Evolutionary conservation across 1,140 invertebrate genomes (phyloP), one percentile per base, ranked within the genome.

Genomic region (Spodoptera frugiperda): DNA sequence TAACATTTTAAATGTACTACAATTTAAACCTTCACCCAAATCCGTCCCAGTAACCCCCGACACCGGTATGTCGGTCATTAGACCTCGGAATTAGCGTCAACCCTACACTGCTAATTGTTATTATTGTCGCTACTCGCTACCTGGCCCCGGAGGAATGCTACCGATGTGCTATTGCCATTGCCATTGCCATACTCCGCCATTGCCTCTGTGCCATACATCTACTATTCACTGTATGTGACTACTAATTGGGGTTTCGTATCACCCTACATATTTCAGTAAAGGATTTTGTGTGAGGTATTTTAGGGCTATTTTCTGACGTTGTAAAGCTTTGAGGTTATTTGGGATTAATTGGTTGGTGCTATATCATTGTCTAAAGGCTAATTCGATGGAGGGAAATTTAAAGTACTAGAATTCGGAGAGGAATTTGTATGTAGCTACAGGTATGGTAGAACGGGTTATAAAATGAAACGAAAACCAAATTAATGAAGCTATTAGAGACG

Each of bases 31-130:
- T 33, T 25, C 12, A 5, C 48, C 71, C 19, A 49, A 73, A 14
- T 78, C 51, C 77, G 68, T 46, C 72, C 79, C 79, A 53, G 39
- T 30, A n/a, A 2, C 11, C 17, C 33, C 67, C 73, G 59, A 78
- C 78, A 46, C 68, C 61, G 79, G 79, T 74, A 82, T 82, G 80
- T 78, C 48, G 78, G 75, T 63, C 80, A 78, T 79, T 78, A 84
- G 82, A 83, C 80, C 78, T 49, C 80, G 77, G 79, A 82, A 82
- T 84, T 80, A 80, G 80, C 82, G 53, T 77, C 77, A 80, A 79
- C 82, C 82, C 77, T 77, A 76, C 46, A 48, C 51, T 59, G 65
- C 78, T 84, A 84, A 84, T 84, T 84, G 79, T 82, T 81, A 82
- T 79, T 82, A 81, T 81, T 82, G 83, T 78, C 74, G 53, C 72